Conservation (phyloP, 2,888 invertebrate genomes). For the Dryococelus australis region DNA sequence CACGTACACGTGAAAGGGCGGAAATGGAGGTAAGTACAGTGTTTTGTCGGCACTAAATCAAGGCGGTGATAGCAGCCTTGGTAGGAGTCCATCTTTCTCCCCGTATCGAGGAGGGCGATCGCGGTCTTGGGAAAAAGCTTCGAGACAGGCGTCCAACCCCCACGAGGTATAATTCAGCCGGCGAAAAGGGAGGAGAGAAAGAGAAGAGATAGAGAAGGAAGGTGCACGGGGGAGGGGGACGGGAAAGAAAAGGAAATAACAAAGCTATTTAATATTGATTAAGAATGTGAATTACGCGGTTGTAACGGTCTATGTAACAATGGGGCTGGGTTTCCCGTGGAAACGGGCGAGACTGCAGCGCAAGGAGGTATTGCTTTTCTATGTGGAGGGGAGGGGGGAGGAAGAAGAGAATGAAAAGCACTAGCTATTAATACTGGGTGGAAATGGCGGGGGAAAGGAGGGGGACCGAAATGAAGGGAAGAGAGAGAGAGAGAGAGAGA, state of each 20-base stretch:
- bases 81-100: not conserved
- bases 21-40: constrained; percentile 24
- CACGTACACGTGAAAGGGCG: not conserved
- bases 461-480: not conserved
- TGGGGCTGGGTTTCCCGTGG: not conserved
- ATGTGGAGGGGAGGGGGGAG: not conserved
- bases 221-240: not conserved
- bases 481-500: too few relatives aligned
- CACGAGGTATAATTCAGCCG: constrained; percentile 17
- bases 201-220: too few relatives aligned
- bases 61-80: constrained; percentile 3
- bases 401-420: constrained; percentile 23
- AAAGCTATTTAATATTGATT: constrained; percentile 28
- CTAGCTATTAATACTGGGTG: constrained; percentile 3
- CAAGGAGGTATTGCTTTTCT: not conserved
- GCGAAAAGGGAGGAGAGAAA: not conserved
- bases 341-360: not conserved
- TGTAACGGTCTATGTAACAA: constrained; percentile 28
- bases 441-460: not conserved
- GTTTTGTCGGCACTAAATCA: constrained; percentile 23
- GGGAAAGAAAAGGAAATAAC: constrained; percentile 24
- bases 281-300: constrained; percentile 25
- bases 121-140: not conserved
- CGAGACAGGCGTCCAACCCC: not conserved
- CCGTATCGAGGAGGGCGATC: not conserved